phyloP scores from a whole-genome alignment of 2,888 invertebrate genomes.

The Phania funesta region DNA sequence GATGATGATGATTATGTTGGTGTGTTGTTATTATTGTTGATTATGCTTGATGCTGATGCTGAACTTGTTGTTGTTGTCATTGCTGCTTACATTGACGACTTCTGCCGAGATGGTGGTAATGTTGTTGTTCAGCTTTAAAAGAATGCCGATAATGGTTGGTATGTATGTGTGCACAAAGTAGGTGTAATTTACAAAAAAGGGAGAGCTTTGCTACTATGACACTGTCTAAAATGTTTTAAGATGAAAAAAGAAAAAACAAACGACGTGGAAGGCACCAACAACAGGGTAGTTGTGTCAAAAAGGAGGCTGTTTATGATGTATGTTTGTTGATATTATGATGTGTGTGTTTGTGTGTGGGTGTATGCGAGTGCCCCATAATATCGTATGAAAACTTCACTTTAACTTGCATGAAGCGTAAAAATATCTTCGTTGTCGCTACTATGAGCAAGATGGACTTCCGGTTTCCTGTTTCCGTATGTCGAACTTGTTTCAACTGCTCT shows the following conservation, averaged over 20 bases:
- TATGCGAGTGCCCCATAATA: constrained; percentile 44
- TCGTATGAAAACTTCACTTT: constrained; percentile 55
- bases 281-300: constrained; percentile 44
- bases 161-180: constrained; percentile 33
- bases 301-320: constrained; percentile 65
- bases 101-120: constrained; percentile 63
- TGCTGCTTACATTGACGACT: constrained; percentile 75
- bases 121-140: constrained; percentile 38
- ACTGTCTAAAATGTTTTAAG: constrained; percentile 26
- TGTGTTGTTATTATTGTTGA: constrained; percentile 64
- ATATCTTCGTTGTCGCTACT: constrained; percentile 75
- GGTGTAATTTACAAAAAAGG: constrained; percentile 34
- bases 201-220: constrained; percentile 42
- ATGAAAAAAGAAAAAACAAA: neutral
- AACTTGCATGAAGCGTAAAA: constrained; percentile 73
- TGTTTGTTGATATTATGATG: constrained; percentile 67
- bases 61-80: constrained; percentile 50
- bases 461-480: constrained; percentile 80
- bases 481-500: constrained; percentile 69
- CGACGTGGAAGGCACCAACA: neutral
- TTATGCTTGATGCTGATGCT: constrained; percentile 53
- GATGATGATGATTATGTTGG: constrained; percentile 65
- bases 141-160: constrained; percentile 62
- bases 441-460: constrained; percentile 80
- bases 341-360: constrained; percentile 23